Evolutionary conservation across 2,888 invertebrate species (phyloP).

Genomic region (Clitarchus hookeri): DNA sequence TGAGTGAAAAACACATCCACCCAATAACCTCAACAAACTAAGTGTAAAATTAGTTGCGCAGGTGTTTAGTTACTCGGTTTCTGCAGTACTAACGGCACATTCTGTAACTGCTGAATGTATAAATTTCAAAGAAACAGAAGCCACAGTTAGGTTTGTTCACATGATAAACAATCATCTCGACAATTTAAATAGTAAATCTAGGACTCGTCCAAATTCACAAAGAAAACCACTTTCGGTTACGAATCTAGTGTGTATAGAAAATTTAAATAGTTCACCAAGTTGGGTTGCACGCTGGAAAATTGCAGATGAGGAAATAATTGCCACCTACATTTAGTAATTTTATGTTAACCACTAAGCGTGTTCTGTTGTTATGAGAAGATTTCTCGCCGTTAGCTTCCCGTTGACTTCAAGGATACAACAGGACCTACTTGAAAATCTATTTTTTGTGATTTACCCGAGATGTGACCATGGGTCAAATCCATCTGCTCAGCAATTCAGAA

Average conservation of each 20-base stretch:
- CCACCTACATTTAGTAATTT: neutral
- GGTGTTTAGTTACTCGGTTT: conserved; percentile 45
- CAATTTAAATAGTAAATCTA: conserved; percentile 41
- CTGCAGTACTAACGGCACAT: conserved; percentile 33
- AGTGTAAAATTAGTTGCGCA: conserved; percentile 44
- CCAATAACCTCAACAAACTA: conserved; percentile 45
- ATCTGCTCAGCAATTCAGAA: conserved; percentile 5
- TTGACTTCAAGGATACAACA: conserved; percentile 39
- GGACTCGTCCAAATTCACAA: conserved; percentile 21
- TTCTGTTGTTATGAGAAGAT: conserved; percentile 42
- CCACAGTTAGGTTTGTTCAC: conserved; percentile 44
- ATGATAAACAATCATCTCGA: neutral
- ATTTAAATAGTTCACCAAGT: neutral
- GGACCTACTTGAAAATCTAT: conserved; percentile 40
- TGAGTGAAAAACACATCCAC: conserved; percentile 43
- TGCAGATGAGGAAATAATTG: neutral
- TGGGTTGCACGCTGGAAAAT: neutral
- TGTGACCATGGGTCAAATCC: neutral
- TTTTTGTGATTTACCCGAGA: neutral
- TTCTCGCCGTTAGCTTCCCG: conserved; percentile 40
- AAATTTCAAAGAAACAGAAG: conserved; percentile 6
- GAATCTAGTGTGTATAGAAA: neutral
- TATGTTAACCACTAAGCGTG: conserved; percentile 43
- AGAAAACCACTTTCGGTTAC: conserved; percentile 8
- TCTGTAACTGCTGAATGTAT: neutral